Conservation (phyloP, 2,113 vertebrate genomes). For the Hylia prasina region DNA sequence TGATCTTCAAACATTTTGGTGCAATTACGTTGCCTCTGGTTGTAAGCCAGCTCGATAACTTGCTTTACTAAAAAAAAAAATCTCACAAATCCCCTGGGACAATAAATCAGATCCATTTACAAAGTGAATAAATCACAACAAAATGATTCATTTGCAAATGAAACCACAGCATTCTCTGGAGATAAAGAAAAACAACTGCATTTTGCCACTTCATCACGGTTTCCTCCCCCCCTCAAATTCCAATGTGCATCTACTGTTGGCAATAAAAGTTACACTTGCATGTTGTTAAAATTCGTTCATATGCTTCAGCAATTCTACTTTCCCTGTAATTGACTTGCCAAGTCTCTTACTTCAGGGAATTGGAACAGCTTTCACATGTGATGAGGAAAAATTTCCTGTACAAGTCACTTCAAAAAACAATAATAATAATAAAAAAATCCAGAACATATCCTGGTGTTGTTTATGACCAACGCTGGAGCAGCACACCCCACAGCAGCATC, state of each 20-base stretch:
- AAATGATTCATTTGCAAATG: conserved; percentile 68
- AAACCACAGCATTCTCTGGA: conserved; percentile 63
- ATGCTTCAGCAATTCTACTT: conserved; percentile 63
- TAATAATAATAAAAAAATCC: neutral
- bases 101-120: conserved; percentile 71
- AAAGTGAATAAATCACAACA: conserved; percentile 66
- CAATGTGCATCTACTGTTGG: conserved; percentile 68
- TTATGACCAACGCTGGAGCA: conserved; percentile 17
- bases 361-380: conserved; percentile 59
- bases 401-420: neutral
- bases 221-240: conserved; percentile 45
- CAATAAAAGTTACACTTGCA: conserved; percentile 71
- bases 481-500: neutral
- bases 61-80: conserved; percentile 45
- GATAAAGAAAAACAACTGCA: conserved; percentile 72
- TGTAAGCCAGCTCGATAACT: neutral
- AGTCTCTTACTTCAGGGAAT: conserved; percentile 68
- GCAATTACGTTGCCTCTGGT: conserved; percentile 10
- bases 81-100: conserved; percentile 55
- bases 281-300: conserved; percentile 71
- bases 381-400: conserved; percentile 69
- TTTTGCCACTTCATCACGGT: conserved; percentile 58
- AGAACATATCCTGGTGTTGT: neutral
- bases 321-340: conserved; percentile 64
- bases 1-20: conserved; percentile 33